Evolutionary conservation across 2,113 vertebrate genomes (phyloP), one percentile per base, ranked within the genome.

Genomic region (Burhinus bistriatus): DNA sequence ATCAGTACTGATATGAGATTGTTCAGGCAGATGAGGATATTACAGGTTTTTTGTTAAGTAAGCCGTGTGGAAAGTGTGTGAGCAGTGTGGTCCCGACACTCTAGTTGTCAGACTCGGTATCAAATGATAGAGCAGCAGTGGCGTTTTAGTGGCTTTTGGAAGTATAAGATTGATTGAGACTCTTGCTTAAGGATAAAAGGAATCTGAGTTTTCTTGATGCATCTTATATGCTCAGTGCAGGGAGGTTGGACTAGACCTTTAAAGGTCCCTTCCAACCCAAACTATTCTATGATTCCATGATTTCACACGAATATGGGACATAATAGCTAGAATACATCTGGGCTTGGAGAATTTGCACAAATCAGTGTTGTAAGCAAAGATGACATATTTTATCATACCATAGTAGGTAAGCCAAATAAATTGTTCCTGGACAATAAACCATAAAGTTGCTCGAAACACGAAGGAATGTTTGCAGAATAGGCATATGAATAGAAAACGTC

Each of bases 401-500:
- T 5, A 34, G 34, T 42, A 58, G 40, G 30, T 1, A 3, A 44
- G 22, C 38, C 2, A 6, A 32, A 58, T 34, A n/a, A 61, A n/a
- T 29, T 45, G 29, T 69, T 40, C 21, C 18, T 34, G 16, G 55
- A 32, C 38, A 29, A 11, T 34, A 73, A 83, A 59, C 23, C 17
- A 9, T 17, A 1, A 51, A 59, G 25, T 19, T 45, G 2, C 42
- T 64, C 30, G 11, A 71, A 57, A 29, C 2, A 4, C 9, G 15
- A 59, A 6, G 5, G 23, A 0, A 1, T 9, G 12, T 34, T 86
- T 62, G 38, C 30, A 36, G 66, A 23, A 8, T 45, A 59, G 38
- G 27, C 8, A 9, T 0, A 15, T 6, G 30, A 58, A 34, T 3
- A 68, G 38, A 38, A 58, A 58, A 45, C 1, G 2, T 1, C 4